A percentile compares a stretch with the other conserved stretches of the same genome.
Evolutionary conservation across 2,888 invertebrate species (phyloP).

Genomic region (Acronicta psi): DNA sequence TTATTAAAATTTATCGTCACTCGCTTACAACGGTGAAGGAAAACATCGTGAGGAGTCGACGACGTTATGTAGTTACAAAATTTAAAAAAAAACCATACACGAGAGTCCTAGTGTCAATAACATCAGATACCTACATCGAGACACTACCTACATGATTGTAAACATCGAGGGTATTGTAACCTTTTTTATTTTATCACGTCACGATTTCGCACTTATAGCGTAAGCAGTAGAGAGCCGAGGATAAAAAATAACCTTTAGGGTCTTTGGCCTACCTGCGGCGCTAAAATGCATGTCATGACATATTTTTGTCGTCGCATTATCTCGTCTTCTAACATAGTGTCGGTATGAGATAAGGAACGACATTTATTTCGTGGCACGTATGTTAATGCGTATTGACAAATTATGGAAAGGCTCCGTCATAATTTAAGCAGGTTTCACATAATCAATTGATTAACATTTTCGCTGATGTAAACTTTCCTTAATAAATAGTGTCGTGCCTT

Average conservation of each 20-base stretch:
- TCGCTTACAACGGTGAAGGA: too few species aligned
- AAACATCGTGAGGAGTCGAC: too few species aligned
- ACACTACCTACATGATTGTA: too few species aligned
- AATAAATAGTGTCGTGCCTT: not conserved
- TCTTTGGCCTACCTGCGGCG: conserved; percentile 64
- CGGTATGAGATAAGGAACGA: too few species aligned
- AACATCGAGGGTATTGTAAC: conserved; percentile 4
- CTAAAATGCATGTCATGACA: too few species aligned
- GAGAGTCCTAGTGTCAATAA: not conserved
- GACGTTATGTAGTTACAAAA: too few species aligned
- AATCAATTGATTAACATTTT: not conserved
- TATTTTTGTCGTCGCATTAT: too few species aligned
- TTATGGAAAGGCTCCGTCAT: conserved; percentile 38
- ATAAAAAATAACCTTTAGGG: conserved; percentile 60
- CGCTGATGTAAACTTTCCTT: not conserved
- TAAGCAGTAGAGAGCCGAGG: conserved; percentile 46
- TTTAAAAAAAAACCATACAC: too few species aligned
- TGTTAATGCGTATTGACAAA: conserved; percentile 57
- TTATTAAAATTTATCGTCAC: too few species aligned
- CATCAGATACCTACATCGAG: not conserved
- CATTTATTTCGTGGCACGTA: too few species aligned
- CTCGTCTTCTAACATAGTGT: too few species aligned
- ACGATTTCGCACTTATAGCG: conserved; percentile 57
- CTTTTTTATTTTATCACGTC: conserved; percentile 52
- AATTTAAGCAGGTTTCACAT: conserved; percentile 15